These are phyloP conservation scores for Atherinosoma microstoma DNA, from an alignment of 2,797 vertebrate genomes.

Conservation along the genomic window DNA sequence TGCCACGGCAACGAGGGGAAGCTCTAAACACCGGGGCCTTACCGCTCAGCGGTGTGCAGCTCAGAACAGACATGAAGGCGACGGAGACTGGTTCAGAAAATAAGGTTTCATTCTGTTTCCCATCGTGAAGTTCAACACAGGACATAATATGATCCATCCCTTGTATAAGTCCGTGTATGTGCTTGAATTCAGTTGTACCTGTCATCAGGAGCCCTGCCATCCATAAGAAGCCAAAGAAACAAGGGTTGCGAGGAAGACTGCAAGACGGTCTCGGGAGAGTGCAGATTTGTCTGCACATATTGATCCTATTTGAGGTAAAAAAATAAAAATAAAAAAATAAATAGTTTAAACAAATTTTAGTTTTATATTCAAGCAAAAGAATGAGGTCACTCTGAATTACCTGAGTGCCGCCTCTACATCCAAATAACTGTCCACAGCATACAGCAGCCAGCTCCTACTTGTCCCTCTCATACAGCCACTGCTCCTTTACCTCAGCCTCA, in stretches of 20 bases:
- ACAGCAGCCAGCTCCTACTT: neutral
- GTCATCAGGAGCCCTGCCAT: constrained; percentile 38
- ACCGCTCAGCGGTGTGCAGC: constrained; percentile 6
- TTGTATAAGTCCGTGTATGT: neutral
- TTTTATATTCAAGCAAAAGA: neutral
- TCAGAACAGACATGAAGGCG: constrained; percentile 12
- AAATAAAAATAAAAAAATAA: neutral
- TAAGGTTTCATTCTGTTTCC: neutral
- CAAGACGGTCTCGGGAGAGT: neutral
- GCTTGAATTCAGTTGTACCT: constrained; percentile 48
- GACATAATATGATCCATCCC: neutral
- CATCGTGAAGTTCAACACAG: neutral
- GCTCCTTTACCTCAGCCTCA: constrained; percentile 27
- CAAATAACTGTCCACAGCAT: constrained; percentile 12
- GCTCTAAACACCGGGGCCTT: constrained; percentile 29
- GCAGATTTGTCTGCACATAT: constrained; percentile 33
- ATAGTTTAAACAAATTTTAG: too few species aligned
- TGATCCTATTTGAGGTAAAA: constrained; percentile 6
- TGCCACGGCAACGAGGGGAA: constrained; percentile 51
- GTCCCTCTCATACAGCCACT: constrained; percentile 1
- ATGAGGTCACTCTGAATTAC: constrained; percentile 13
- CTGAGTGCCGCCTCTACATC: constrained; percentile 32
- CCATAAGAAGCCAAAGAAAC: constrained; percentile 36
- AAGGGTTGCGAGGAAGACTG: neutral
- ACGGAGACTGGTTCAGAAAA: neutral